A percentile compares a stretch with the other conserved stretches of the same genome.
phyloP scores from a whole-genome alignment of 1,140 invertebrate species.

The Apis dorsata region DNA sequence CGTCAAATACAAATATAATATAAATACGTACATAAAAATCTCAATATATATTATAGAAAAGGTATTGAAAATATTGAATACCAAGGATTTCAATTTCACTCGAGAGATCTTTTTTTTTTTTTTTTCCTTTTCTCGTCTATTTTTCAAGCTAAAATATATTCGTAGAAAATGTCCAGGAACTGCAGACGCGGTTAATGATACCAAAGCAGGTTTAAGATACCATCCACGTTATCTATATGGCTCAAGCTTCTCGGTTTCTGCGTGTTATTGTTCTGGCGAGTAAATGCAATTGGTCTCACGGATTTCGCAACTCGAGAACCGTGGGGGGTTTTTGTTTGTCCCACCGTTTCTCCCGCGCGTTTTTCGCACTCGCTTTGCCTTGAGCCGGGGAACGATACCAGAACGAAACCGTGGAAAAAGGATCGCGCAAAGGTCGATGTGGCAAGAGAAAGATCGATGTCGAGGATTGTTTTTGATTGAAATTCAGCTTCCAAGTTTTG shows the following conservation, averaged over 20 bases:
- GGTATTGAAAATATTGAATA: neutral
- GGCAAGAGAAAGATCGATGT: neutral
- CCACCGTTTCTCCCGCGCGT: neutral
- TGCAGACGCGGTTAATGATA: neutral
- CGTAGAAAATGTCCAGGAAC: neutral
- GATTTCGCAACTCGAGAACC: slow-evolving; percentile 23
- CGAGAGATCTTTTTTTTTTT: neutral
- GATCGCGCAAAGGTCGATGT: neutral
- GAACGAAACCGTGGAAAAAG: neutral
- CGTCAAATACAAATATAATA: neutral
- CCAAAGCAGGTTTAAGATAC: neutral
- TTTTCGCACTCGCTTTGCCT: slow-evolving; percentile 23
- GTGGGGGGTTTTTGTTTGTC: neutral
- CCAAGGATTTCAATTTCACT: neutral
- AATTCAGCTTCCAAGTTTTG: neutral
- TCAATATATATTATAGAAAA: neutral
- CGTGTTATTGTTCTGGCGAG: slow-evolving; percentile 18
- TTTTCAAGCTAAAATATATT: neutral
- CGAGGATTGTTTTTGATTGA: neutral
- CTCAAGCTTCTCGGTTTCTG: neutral
- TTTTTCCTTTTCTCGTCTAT: neutral
- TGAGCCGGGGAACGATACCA: neutral
- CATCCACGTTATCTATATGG: neutral
- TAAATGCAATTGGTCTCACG: slow-evolving; percentile 11
- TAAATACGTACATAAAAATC: neutral